Evolutionary conservation across 1,140 invertebrate species (phyloP).

Genomic region (Drosophila pseudoobscura): DNA sequence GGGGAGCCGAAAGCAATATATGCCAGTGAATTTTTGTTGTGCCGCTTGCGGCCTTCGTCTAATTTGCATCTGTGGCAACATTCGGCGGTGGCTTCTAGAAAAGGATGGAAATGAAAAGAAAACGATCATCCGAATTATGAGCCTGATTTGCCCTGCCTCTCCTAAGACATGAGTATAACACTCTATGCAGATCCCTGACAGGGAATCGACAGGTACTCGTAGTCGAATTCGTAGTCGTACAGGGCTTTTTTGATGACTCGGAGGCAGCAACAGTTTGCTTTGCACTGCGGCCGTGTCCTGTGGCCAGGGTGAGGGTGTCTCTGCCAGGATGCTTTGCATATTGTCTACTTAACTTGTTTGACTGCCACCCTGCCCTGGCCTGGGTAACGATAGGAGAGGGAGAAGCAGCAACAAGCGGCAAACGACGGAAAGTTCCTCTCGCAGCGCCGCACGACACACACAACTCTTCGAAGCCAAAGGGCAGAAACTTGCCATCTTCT

Average conservation of each 20-base stretch:
- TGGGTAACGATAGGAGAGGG: not conserved
- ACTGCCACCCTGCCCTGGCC: constrained; percentile 19
- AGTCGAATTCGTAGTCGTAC: not conserved
- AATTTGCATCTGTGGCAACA: constrained; percentile 61
- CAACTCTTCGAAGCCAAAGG: constrained; percentile 64
- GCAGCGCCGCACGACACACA: constrained; percentile 18
- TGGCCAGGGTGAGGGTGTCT: constrained; percentile 16
- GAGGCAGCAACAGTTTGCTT: constrained; percentile 58
- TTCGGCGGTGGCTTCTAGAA: constrained; percentile 27
- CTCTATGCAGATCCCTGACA: too few relatives aligned
- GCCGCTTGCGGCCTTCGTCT: constrained; percentile 18
- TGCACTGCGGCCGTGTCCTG: constrained; percentile 57
- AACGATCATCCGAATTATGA: constrained; percentile 27
- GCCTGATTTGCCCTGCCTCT: constrained; percentile 27
- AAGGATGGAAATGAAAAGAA: constrained; percentile 41
- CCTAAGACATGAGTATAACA: too few relatives aligned
- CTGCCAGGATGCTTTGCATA: constrained; percentile 48
- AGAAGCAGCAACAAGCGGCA: constrained; percentile 40
- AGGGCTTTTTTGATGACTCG: constrained; percentile 48
- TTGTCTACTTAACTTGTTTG: constrained; percentile 63
- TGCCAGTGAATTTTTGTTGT: constrained; percentile 20
- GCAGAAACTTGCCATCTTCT: constrained; percentile 46
- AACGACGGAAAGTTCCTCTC: constrained; percentile 38
- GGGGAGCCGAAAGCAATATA: constrained; percentile 39
- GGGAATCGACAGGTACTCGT: constrained; percentile 20